These are phyloP conservation scores for Coreoperca whiteheadi DNA, from an alignment of 2,113 vertebrate species.

Conservation along the genomic window DNA sequence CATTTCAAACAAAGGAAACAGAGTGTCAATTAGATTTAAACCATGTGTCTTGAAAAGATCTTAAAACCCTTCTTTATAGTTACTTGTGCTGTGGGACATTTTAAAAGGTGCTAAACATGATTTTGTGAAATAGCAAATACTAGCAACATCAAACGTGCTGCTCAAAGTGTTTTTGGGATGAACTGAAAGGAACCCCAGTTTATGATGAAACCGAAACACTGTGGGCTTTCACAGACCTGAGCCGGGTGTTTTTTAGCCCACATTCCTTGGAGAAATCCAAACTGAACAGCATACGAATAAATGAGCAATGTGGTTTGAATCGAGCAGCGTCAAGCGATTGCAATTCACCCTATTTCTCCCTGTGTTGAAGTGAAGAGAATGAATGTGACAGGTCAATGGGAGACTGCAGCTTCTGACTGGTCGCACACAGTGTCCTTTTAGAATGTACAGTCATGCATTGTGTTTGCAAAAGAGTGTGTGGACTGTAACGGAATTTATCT, in stretches of 20 bases:
- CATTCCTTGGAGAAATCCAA: constrained; percentile 46
- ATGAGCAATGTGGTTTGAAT: constrained; percentile 59
- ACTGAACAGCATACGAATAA: constrained; percentile 57
- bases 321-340: constrained; percentile 53
- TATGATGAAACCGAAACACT: constrained; percentile 31
- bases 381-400: constrained; percentile 59
- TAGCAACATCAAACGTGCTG: constrained; percentile 24
- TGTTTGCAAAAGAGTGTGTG: constrained; percentile 42
- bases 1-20: constrained; percentile 23
- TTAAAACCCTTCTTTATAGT: constrained; percentile 16
- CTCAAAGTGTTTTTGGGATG: constrained; percentile 2
- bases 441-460: constrained; percentile 54
- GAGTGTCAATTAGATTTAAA: constrained; percentile 28
- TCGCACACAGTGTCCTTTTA: constrained; percentile 14
- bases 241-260: constrained; percentile 34
- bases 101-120: constrained; percentile 27
- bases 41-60: constrained; percentile 14
- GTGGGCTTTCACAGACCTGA: constrained; percentile 55
- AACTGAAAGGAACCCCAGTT: constrained; percentile 34
- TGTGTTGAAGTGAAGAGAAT: constrained; percentile 54
- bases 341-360: constrained; percentile 37
- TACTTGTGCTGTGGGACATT: constrained; percentile 5
- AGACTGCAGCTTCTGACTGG: constrained; percentile 45
- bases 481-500: constrained; percentile 33
- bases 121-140: constrained; percentile 16